A percentile compares a stretch with the other conserved stretches of the same genome.
phyloP scores from a whole-genome alignment of 2,888 invertebrate species.

The Protonemura montana region DNA sequence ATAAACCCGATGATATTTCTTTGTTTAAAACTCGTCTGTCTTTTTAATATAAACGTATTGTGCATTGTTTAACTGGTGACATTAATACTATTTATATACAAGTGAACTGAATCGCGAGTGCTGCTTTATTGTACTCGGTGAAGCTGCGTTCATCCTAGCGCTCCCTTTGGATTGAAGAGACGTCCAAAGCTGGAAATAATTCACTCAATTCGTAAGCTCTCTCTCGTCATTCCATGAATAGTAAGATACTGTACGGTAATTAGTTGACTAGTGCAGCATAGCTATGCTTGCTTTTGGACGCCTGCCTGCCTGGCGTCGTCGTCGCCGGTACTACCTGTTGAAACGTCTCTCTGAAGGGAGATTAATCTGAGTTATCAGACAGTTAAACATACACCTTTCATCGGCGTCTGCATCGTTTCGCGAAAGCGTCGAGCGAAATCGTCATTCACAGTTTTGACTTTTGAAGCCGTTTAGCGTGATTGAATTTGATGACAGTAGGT shows the following conservation, averaged over 20 bases:
- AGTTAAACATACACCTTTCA: not conserved
- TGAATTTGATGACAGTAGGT: too few species aligned
- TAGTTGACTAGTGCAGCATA: not conserved
- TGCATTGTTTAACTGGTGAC: conserved; percentile 12
- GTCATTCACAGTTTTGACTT: not conserved
- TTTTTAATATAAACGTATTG: conserved; percentile 2
- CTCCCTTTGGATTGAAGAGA: not conserved
- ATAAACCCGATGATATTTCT: conserved; percentile 31
- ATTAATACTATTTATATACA: conserved; percentile 4
- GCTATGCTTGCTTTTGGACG: not conserved
- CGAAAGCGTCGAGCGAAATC: not conserved
- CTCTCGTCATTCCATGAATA: conserved; percentile 12
- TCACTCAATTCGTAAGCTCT: not conserved
- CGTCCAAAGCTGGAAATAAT: not conserved
- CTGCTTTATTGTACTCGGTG: not conserved
- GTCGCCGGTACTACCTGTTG: not conserved
- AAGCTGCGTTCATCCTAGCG: not conserved
- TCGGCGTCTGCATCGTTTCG: not conserved
- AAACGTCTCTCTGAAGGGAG: not conserved
- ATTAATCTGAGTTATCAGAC: not conserved
- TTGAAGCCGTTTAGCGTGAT: not conserved
- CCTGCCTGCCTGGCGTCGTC: not conserved
- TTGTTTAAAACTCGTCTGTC: conserved; percentile 39
- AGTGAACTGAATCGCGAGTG: not conserved
- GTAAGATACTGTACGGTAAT: not conserved